Conservation (phyloP, 1,140 invertebrate species). For the Lanistes nyassanus region DNA sequence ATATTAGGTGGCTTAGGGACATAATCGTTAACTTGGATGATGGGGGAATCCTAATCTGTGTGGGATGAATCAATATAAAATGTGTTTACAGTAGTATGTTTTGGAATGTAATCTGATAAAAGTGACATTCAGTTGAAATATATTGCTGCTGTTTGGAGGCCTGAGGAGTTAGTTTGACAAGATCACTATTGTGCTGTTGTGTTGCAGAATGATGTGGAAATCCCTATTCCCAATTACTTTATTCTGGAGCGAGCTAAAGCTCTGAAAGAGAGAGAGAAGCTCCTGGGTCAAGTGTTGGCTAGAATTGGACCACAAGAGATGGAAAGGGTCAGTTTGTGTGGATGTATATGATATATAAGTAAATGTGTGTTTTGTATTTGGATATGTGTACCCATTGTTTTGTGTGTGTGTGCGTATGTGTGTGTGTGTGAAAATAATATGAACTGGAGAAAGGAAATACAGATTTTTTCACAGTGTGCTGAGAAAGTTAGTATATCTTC, state of each 20-base stretch:
- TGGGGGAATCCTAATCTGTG: too few species aligned
- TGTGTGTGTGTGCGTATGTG: conserved; percentile 2
- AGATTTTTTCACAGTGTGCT: not conserved
- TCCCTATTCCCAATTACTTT: conserved; percentile 70
- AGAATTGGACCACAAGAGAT: conserved; percentile 63
- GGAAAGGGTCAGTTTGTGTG: conserved; percentile 53
- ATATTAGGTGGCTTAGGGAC: too few species aligned
- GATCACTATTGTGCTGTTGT: conserved; percentile 9
- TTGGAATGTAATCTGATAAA: not conserved
- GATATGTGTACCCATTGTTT: not conserved
- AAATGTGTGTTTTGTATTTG: conserved; percentile 13
- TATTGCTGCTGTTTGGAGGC: too few species aligned
- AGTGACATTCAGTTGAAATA: too few species aligned
- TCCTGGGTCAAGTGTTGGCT: conserved; percentile 64
- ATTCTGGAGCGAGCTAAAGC: conserved; percentile 62
- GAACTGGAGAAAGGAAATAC: too few species aligned
- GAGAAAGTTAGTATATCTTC: not conserved
- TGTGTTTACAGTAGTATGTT: not conserved
- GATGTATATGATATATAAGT: too few species aligned
- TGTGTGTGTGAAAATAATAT: too few species aligned
- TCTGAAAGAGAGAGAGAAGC: conserved; percentile 65
- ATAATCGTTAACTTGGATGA: too few species aligned
- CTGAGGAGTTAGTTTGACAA: not conserved
- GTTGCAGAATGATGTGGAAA: conserved; percentile 68
- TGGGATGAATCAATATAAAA: too few species aligned